phyloP scores from a whole-genome alignment of 2,113 vertebrate species.

The Tamias sibiricus region DNA sequence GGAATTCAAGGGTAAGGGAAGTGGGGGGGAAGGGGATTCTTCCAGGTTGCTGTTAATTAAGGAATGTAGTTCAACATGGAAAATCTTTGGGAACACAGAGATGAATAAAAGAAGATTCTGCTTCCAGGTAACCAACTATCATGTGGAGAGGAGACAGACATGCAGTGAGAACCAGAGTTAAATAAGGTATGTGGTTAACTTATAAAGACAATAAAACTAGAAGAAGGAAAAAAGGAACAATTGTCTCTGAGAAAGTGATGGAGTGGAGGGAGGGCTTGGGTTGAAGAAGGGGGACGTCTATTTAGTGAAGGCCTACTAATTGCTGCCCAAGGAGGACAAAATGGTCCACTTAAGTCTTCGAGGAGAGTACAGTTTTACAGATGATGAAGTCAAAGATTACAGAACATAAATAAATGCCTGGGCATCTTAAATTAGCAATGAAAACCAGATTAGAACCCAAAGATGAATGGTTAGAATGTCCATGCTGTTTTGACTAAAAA shows the following conservation, averaged over 20 bases:
- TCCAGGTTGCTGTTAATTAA: background rate
- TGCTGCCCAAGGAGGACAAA: background rate
- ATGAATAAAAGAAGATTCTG: background rate
- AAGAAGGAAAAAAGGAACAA: background rate
- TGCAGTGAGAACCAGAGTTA: background rate
- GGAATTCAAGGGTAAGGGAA: slow-evolving; percentile 49
- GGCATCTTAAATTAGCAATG: background rate
- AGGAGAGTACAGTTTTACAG: background rate
- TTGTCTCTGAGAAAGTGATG: background rate
- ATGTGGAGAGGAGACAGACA: background rate
- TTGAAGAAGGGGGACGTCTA: background rate
- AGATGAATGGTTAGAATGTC: background rate
- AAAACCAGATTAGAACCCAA: background rate
- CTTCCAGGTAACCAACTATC: background rate
- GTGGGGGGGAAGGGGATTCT: background rate
- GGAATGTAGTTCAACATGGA: background rate
- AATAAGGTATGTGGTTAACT: background rate
- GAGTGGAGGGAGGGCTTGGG: background rate
- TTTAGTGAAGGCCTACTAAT: background rate
- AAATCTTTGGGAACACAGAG: background rate
- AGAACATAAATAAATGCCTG: background rate
- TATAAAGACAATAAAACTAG: background rate
- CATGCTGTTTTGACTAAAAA: background rate
- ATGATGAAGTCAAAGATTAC: background rate
- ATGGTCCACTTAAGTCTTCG: background rate